Base-by-base conservation (phyloP, 1,140 invertebrate species). In the Brachionus rubens region DNA sequence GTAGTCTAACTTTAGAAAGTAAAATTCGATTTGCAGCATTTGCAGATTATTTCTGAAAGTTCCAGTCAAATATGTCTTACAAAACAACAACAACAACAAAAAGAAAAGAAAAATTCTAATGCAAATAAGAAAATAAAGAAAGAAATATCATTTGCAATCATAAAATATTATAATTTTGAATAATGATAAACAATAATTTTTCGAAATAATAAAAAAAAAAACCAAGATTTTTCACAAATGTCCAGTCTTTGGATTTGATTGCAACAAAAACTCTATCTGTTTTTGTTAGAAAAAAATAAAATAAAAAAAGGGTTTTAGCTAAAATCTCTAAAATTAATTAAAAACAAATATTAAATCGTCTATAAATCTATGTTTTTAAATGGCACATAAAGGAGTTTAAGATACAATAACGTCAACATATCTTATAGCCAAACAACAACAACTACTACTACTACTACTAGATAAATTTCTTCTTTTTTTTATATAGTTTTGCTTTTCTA, bases 321-420 rank as follows among this genome's bases (percentile, higher is more conserved):
- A 33, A 33, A 59, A 33, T 3, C 54, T 59, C 36, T 33, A 40
- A 36, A 19, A 33, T 59, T 59, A 59, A 59, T 59, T 59, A 59
- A 59, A 59, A 59, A 59, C 54, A 59, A 59, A 59, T 59, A 59
- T 59, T 59, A 59, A n/a, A 59, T 59, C 36, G 54, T 59, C 54
- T 59, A 59, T 59, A 41, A 36, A 33, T 19, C 54, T 28, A 59
- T 19, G 30, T n/a, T 33, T 59, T 33, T 59, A 59, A 59, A 59
- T 59, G 54, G 54, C 54, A 59, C 54, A 59, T 59, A 36, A 59
- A 33, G 54, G 54, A 36, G 54, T 36, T 59, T 59, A 59, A 59
- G 28, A 59, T 36, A 59, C 30, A 54, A 54, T 24, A 54, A 54
- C 52, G 52, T 54, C 52, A 54, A 59, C 54, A 59, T 59, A 33